Base-by-base conservation (phyloP, 92 coral and sea anemone genomes). In the Bergia puertoricense region DNA sequence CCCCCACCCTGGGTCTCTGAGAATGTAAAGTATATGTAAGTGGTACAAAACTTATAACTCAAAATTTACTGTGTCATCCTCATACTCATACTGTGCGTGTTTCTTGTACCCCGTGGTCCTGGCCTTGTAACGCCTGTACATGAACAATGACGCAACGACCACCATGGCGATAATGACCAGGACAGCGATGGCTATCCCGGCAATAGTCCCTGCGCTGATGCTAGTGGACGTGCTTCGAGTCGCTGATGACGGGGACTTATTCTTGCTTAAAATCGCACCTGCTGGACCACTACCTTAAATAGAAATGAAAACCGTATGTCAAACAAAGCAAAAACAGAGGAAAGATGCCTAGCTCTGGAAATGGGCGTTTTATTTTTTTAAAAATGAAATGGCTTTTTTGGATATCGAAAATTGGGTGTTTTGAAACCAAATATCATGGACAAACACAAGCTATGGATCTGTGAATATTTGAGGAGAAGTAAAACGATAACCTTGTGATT, bases 61-160 rank as follows among this genome's bases (percentile, higher is more conserved):
- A 41, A 76, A 76, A 14, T 76, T 30, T 76, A 76, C 80, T 8
- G 51, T 41, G 30, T 76, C 80, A 11, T 76, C 80, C 6, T 76
- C 80, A 45, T 76, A 76, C 38, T 76, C 80, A 10, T 43, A 76
- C 11, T 40, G 80, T 3, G 80, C 80, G 2, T 76, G 80, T 45
- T 76, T 76, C 23, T 76, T 40, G 80, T 76, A 76, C 5, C 80
- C 80, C 11, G 80, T 76, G 54, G 11, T 16, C 22, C 46, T 76
- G 30, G 80, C 51, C 80, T 20, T 76, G 80, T 76, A n/a, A 5
- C 80, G 80, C 14, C 37, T 41, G 80, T 76, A 76, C 80, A 76
- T 41, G 80, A 76, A 42, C 54, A 76, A 45, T 10, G 51, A 7
- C 15, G 6, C 80, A 76, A 76, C 46, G 14, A 4, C 54, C 11